phyloP scores from a whole-genome alignment of 1,140 invertebrate species.

The Pachyrhynchus sulphureomaculatus region DNA sequence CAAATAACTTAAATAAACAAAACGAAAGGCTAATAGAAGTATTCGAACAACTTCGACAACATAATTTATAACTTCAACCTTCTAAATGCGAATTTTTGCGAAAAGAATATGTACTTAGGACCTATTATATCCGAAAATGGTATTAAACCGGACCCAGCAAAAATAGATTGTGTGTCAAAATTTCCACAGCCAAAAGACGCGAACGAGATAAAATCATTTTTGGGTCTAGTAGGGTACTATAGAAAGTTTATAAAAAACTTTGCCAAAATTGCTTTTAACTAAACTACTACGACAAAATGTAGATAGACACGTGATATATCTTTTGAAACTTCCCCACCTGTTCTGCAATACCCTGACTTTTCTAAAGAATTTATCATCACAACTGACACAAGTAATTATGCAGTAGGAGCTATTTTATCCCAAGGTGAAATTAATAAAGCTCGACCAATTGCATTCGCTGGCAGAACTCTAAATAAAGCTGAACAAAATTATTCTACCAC shows the following conservation, averaged over 20 bases:
- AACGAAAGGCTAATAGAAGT: too few relatives aligned
- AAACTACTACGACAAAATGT: slow-evolving; percentile 8
- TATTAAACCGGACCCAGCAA: slow-evolving; percentile 9
- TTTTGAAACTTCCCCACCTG: slow-evolving; percentile 18
- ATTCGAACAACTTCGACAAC: too few relatives aligned
- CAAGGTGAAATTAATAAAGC: slow-evolving; percentile 12
- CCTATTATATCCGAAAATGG: slow-evolving; percentile 32
- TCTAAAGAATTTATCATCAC: slow-evolving; percentile 47
- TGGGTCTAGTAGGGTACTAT: slow-evolving; percentile 27
- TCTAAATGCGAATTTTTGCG: slow-evolving; percentile 5
- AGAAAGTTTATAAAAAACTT: slow-evolving; percentile 25
- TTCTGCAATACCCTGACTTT: slow-evolving; percentile 39
- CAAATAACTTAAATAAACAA: too few relatives aligned
- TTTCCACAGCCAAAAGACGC: slow-evolving; percentile 2
- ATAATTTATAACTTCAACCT: too few relatives aligned
- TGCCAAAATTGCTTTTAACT: slow-evolving; percentile 11
- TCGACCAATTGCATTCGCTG: neutral
- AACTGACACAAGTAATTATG: slow-evolving; percentile 46
- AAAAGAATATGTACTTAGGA: slow-evolving; percentile 31
- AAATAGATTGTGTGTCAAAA: slow-evolving; percentile 1
- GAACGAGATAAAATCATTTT: slow-evolving; percentile 19
- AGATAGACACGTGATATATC: neutral
- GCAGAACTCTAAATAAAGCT: slow-evolving; percentile 6
- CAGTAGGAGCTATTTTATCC: slow-evolving; percentile 17
- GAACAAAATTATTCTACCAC: slow-evolving; percentile 14